Conservation (phyloP, 1,140 invertebrate genomes). For the Leptoteleia sp. region DNA sequence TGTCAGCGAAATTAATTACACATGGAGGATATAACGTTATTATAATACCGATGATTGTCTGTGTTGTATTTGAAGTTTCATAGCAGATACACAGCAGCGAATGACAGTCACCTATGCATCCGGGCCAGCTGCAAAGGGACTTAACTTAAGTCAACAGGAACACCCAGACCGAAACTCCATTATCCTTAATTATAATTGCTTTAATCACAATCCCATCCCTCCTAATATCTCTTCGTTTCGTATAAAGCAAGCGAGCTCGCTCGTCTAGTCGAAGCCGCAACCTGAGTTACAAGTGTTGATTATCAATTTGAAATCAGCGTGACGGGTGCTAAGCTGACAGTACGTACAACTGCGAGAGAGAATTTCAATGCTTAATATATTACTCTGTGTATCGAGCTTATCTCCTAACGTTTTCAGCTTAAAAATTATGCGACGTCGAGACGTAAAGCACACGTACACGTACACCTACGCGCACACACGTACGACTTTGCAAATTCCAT, state of each 20-base stretch:
- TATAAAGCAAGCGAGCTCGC: constrained; percentile 45
- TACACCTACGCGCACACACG: too few species aligned
- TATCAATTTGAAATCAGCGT: constrained; percentile 73
- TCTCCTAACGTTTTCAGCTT: constrained; percentile 2
- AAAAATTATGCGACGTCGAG: constrained; percentile 1
- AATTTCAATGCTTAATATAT: constrained; percentile 57
- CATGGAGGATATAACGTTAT: constrained; percentile 12
- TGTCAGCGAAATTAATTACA: constrained; percentile 34
- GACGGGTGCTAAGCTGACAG: constrained; percentile 49
- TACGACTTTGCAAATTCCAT: too few species aligned
- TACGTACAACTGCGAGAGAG: constrained; percentile 39
- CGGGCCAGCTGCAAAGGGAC: constrained; percentile 52
- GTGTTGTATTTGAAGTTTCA: constrained; percentile 34
- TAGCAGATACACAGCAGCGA: constrained; percentile 27
- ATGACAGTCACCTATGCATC: constrained; percentile 51
- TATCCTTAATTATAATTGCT: constrained; percentile 79
- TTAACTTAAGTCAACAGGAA: constrained; percentile 56
- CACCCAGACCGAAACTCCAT: constrained; percentile 75
- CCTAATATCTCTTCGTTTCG: constrained; percentile 40
- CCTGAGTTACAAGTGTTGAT: constrained; percentile 61
- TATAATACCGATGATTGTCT: constrained; percentile 42
- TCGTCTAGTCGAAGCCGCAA: constrained; percentile 50
- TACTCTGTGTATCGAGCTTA: constrained; percentile 20
- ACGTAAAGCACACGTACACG: background rate
- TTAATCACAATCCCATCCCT: constrained; percentile 76